Conservation (phyloP, 2,888 invertebrate genomes). For the Nycteola revayana region DNA sequence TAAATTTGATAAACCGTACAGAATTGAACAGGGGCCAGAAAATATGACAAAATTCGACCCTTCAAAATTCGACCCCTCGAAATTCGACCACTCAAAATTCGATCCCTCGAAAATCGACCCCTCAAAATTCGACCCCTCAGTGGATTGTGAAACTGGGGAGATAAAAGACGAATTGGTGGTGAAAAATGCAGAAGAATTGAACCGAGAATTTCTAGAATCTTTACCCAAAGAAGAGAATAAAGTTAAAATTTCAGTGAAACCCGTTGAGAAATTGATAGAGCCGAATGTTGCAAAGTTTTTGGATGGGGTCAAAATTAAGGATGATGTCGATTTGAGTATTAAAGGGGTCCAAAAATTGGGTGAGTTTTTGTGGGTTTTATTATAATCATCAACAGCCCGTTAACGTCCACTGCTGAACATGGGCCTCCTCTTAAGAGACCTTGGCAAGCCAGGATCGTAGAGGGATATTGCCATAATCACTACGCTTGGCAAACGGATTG, state of each 20-base stretch:
- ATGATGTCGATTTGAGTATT: conserved; percentile 24
- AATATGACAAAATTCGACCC: neutral
- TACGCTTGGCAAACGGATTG: too few species aligned
- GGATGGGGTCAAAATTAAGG: conserved; percentile 25
- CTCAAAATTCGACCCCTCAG: too few species aligned
- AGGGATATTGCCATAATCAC: too few species aligned
- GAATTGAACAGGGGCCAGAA: neutral
- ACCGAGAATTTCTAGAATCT: conserved; percentile 69
- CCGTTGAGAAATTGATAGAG: conserved; percentile 56
- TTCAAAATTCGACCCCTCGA: too few species aligned
- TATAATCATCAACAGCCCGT: too few species aligned
- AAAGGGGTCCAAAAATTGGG: conserved; percentile 46
- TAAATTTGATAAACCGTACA: too few species aligned
- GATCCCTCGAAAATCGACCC: too few species aligned
- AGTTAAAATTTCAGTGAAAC: conserved; percentile 57
- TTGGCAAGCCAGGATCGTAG: too few species aligned
- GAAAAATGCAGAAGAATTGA: conserved; percentile 65
- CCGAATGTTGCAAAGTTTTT: conserved; percentile 44
- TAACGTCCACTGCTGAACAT: too few species aligned
- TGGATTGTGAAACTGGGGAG: conserved; percentile 44
- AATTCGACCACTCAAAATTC: neutral
- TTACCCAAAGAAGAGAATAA: conserved; percentile 53
- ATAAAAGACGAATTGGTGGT: conserved; percentile 49
- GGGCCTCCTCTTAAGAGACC: too few species aligned
- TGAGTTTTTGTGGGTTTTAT: too few species aligned